phyloP scores from a whole-genome alignment of 2,797 vertebrate species.

The Chromis chromis region DNA sequence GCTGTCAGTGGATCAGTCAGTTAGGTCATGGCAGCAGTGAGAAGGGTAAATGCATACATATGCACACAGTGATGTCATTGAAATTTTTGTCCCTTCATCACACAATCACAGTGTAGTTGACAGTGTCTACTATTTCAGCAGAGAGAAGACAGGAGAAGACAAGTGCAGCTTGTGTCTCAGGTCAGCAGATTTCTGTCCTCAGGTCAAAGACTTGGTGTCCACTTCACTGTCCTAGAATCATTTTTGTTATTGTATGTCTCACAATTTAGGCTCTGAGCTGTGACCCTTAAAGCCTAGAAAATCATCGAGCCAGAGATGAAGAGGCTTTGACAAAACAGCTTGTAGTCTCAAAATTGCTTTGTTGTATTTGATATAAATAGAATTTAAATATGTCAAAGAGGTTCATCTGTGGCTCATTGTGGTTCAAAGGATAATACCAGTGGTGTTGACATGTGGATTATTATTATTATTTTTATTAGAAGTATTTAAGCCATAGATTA shows the following conservation, averaged over 20 bases:
- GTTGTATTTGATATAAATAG: conserved; percentile 36
- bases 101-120: conserved; percentile 84
- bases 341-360: conserved; percentile 25
- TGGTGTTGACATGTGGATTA: conserved; percentile 66
- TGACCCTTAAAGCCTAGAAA: conserved; percentile 72
- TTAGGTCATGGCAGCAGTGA: conserved; percentile 42
- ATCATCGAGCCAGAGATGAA: conserved; percentile 76
- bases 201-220: conserved; percentile 84
- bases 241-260: conserved; percentile 80
- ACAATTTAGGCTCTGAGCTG: conserved; percentile 77
- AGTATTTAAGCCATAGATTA: conserved; percentile 3
- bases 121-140: conserved; percentile 90
- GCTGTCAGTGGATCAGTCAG: conserved; percentile 60
- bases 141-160: conserved; percentile 91
- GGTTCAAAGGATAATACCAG: conserved; percentile 78
- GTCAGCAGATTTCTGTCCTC: conserved; percentile 88
- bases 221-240: conserved; percentile 79
- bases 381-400: conserved; percentile 53
- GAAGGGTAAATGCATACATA: conserved; percentile 39
- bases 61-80: conserved; percentile 49
- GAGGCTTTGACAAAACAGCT: conserved; percentile 53
- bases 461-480: conserved; percentile 26
- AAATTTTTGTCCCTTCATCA: conserved; percentile 59
- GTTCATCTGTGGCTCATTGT: conserved; percentile 77
- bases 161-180: conserved; percentile 90